phyloP scores from a whole-genome alignment of 1,140 invertebrate species.

The Diabrotica virgifera region DNA sequence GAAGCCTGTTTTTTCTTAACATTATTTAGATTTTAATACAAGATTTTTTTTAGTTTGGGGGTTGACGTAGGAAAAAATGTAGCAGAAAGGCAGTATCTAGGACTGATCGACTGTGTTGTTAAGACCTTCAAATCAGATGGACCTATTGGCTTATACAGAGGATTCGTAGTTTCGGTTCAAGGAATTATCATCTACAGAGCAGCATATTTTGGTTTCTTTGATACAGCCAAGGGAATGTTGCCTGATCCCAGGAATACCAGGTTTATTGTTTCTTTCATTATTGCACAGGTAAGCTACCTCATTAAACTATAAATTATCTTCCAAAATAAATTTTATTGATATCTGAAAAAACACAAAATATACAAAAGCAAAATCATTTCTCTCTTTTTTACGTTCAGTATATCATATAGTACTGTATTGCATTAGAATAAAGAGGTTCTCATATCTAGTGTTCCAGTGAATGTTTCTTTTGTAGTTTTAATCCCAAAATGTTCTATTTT shows the following conservation, averaged over 20 bases:
- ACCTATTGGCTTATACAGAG: conserved; percentile 78
- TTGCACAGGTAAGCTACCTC: conserved; percentile 65
- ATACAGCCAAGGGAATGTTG: conserved; percentile 85
- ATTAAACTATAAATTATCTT: too few relatives aligned
- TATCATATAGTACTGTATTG: too few relatives aligned
- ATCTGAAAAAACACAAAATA: too few relatives aligned
- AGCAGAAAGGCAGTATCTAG: conserved; percentile 76
- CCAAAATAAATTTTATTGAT: too few relatives aligned
- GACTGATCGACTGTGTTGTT: conserved; percentile 75
- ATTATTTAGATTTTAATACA: not conserved
- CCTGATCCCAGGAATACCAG: conserved; percentile 79
- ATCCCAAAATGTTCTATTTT: too few relatives aligned
- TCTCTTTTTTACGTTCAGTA: too few relatives aligned
- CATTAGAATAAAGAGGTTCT: too few relatives aligned
- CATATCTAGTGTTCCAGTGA: too few relatives aligned
- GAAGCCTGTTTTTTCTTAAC: too few relatives aligned
- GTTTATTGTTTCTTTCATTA: conserved; percentile 73
- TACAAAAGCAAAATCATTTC: not conserved
- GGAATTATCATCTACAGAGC: conserved; percentile 85
- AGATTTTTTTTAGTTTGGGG: conserved; percentile 58
- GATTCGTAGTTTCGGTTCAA: conserved; percentile 87
- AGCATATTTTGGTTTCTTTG: conserved; percentile 90
- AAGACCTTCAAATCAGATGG: conserved; percentile 86
- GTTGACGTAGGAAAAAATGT: conserved; percentile 77
- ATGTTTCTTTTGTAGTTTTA: too few relatives aligned